Percentiles rank a stretch among this genome's conserved stretches.
Evolutionary conservation across 2,888 invertebrate genomes (phyloP).

Genomic region (Sesamia inferens): DNA sequence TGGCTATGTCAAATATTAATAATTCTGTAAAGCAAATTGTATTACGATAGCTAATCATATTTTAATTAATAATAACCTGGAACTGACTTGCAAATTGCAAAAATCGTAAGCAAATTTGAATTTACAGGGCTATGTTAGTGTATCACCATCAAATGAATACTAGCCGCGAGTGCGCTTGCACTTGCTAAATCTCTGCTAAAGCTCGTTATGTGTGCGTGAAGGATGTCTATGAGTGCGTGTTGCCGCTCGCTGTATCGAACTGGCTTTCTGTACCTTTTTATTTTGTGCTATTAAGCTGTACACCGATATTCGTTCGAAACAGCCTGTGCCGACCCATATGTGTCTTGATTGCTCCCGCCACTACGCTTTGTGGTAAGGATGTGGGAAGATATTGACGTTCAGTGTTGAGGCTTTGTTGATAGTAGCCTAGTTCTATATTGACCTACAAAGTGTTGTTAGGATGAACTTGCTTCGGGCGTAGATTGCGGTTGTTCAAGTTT

Average conservation of each 20-base stretch:
- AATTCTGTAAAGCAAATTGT: neutral
- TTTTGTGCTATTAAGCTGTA: slow-evolving; percentile 24
- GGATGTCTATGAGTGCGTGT: neutral
- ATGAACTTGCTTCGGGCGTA: neutral
- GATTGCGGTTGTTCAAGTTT: neutral
- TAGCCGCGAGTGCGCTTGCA: neutral
- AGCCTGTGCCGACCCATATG: slow-evolving; percentile 64
- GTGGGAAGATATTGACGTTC: slow-evolving; percentile 36
- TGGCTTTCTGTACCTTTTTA: slow-evolving; percentile 19
- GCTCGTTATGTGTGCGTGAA: neutral
- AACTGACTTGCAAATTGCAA: neutral
- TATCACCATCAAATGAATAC: neutral
- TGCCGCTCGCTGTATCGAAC: neutral
- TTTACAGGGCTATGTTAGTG: neutral
- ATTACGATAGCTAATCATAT: neutral
- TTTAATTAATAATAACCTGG: neutral
- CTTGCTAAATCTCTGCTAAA: neutral
- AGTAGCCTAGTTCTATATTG: slow-evolving; percentile 17
- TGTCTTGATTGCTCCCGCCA: slow-evolving; percentile 68
- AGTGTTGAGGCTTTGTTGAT: slow-evolving; percentile 17
- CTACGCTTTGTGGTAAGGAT: slow-evolving; percentile 44
- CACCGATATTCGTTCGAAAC: slow-evolving; percentile 55
- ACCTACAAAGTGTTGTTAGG: neutral
- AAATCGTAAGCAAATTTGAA: neutral
- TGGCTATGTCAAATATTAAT: neutral